Base-by-base conservation (phyloP, 2,113 vertebrate species). In the Lonchura striata region DNA sequence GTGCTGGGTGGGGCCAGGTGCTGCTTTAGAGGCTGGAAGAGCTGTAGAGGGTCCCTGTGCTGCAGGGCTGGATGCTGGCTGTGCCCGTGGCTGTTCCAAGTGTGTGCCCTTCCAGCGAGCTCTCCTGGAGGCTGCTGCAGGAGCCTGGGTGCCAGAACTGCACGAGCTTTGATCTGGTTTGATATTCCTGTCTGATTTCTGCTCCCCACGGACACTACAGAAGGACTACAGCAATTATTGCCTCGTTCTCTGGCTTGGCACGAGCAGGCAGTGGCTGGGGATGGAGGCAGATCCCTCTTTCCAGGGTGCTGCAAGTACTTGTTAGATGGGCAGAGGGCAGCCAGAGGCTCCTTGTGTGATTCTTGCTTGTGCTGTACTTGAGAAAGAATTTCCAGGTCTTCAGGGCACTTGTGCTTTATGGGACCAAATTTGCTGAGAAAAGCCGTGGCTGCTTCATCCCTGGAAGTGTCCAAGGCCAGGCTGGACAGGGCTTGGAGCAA, bases 101-200 rank as follows among this genome's bases (percentile, higher is more conserved):
- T 1, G 18, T 44, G 19, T 31, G 71, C 76, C 85, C 79, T 59
- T 92, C 80, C 0, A 0, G 71, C 1, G 5, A 37, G 85, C 79
- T 80, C 92, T 88, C 76, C 53, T 50, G 56, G 82, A 50, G 71
- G 81, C 74, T 78, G 86, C 89, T 50, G 69, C 0, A 0, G 46
- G 81, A 89, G 90, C 84, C 95, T 87, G 78, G 84, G 5, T 82
- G 92, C 93, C 92, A 87, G 2, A 50, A 8, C 69, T 71, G 81
- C 39, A 27, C 1, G 2, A 56, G 74, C 74, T 89, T 71, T 52
- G 27, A 25, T 84, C 65, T 63, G 65, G 60, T 81, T 59, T 8
- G 2, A 4, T 63, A 18, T 44, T 83, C 61, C 54, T 63, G 30
- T 42, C 50, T 49, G 59, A 30, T 81, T 83, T n/a, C 63, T 57